Evolutionary conservation across 2,888 invertebrate species (phyloP), one percentile per base, ranked within the genome.

Genomic region (Gryllus longicercus): DNA sequence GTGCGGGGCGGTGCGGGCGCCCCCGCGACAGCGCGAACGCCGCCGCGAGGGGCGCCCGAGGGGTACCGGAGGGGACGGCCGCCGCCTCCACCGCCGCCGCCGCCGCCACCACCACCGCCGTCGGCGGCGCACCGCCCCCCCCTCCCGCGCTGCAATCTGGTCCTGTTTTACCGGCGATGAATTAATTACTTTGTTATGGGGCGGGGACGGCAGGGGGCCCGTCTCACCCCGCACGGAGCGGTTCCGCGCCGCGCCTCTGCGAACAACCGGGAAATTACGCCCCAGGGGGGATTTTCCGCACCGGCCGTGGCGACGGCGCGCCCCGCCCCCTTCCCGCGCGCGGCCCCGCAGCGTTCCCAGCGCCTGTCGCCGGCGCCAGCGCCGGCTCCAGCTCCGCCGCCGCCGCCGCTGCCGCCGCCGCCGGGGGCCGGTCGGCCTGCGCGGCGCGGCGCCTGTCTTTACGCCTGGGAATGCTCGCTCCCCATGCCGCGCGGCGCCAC

Each of bases 161-260:
- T 50, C 18, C 77, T 50, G 49, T n/a, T 49, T 49, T 77, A n/a
- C 12, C 14, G 49, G 50, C 38, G 49, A 77, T 77, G 77, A 77
- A 77, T 77, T 77, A 77, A 77, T 77, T 77, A 77, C 77, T 77
- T 77, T 77, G 77, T 77, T 77, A 50, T 77, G 77, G 38, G 49
- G 38, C 18, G 77, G 49, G 50, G 50, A 12, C 50, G 50, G 63
- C 0, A 63, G n/a, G 63, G 63, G 63, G 5, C 38, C 38, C 38
- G 38, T 38, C 38, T 38, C 38, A 38, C 38, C 38, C 38, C 38
- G 38, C 38, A 38, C 38, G 8, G 38, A 38, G 38, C 38, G 38
- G 38, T 38, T 38, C 38, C 38, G 38, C 38, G 38, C 38, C 38
- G 38, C 63, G 63, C n/a, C 63, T 14, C 63, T 63, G 63, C 63